Percentiles rank a stretch among this genome's conserved stretches.
These are phyloP conservation scores for Nezara viridula DNA, from an alignment of 2,888 invertebrate species.

Conservation along the genomic window DNA sequence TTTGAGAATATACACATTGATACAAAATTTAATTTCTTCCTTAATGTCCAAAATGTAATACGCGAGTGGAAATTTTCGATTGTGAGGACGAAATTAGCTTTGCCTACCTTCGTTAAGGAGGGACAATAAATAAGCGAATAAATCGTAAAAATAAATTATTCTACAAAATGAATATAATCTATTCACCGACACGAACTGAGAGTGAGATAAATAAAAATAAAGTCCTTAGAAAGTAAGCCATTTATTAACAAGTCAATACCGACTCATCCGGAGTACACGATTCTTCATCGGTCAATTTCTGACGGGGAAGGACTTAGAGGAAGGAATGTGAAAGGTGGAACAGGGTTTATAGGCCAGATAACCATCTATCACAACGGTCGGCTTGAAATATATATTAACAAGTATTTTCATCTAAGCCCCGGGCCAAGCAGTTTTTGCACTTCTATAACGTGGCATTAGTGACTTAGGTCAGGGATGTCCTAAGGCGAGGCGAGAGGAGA, in stretches of 20 bases:
- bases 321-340: slow-evolving; percentile 47
- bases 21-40: no score
- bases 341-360: slow-evolving; percentile 28
- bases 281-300: not conserved
- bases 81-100: no score
- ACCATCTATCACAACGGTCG: not conserved
- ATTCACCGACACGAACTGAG: not conserved
- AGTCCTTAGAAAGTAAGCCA: not conserved
- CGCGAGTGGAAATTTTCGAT: no score
- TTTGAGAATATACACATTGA: no score
- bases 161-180: not conserved
- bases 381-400: not conserved
- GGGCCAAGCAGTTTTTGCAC: not conserved
- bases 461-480: not conserved
- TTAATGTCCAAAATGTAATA: no score
- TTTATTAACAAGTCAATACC: slow-evolving; percentile 1
- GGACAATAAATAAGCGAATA: no score
- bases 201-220: slow-evolving; percentile 32
- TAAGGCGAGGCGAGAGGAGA: not conserved
- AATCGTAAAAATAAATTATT: no score
- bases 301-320: not conserved
- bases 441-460: not conserved
- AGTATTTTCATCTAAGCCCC: slow-evolving; percentile 11
- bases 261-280: slow-evolving; percentile 32
- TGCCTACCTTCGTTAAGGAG: no score